A percentile compares a stretch with the other conserved stretches of the same genome.
Conservation (phyloP, 2,113 vertebrate genomes). For the Vireo altiloquus region DNA sequence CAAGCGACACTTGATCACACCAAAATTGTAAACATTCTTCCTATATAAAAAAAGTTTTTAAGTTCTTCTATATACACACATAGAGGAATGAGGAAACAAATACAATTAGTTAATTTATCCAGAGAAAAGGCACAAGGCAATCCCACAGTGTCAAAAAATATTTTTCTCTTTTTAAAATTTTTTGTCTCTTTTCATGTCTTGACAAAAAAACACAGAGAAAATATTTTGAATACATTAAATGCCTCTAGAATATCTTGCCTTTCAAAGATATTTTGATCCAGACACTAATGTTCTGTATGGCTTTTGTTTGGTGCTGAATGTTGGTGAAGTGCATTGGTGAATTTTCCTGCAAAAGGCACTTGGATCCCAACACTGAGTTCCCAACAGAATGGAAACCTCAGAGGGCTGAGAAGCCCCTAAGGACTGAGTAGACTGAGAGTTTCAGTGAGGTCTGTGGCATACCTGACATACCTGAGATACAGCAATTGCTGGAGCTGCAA, state of each 20-base stretch:
- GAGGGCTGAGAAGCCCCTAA: background rate
- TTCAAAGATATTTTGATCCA: background rate
- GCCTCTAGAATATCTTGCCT: background rate
- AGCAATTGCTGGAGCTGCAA: background rate
- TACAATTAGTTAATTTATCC: background rate
- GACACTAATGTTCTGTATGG: background rate
- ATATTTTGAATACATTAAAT: background rate
- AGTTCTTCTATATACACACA: background rate
- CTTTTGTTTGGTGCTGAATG: background rate
- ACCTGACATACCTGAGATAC: background rate
- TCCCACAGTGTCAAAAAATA: background rate
- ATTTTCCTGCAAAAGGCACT: background rate
- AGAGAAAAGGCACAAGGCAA: background rate
- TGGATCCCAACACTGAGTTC: background rate
- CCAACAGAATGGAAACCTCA: background rate
- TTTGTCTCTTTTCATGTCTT: fast-evolving
- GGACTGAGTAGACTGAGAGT: background rate
- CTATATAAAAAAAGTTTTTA: background rate
- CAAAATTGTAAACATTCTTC: background rate
- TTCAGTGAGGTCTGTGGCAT: background rate
- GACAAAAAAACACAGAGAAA: background rate
- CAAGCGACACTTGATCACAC: background rate
- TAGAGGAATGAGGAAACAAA: background rate
- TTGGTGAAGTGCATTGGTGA: background rate
- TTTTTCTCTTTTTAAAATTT: too few species aligned